phyloP scores from a whole-genome alignment of 2,113 vertebrate genomes.

The Lipotes vexillifer region DNA sequence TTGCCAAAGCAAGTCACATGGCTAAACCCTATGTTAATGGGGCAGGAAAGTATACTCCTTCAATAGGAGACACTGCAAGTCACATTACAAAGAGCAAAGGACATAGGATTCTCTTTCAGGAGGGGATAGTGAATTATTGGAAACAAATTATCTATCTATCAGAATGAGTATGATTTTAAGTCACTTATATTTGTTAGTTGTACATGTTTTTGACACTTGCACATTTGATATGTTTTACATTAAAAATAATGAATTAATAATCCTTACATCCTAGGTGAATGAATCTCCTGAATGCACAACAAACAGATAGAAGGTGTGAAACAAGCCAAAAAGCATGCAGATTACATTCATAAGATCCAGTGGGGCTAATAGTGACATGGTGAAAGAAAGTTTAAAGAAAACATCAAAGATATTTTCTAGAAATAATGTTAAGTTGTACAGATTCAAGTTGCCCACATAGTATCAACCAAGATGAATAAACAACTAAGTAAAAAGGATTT shows the following conservation, averaged over 20 bases:
- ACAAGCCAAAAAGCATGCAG: background rate
- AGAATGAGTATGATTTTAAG: background rate
- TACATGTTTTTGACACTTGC: background rate
- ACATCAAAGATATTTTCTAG: background rate
- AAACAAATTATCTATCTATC: background rate
- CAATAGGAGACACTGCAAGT: background rate
- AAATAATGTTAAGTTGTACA: background rate
- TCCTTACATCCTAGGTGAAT: background rate
- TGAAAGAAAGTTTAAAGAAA: background rate
- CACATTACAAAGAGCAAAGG: background rate
- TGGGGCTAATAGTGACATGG: background rate
- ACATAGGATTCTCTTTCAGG: background rate
- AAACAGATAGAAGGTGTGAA: background rate
- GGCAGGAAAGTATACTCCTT: background rate
- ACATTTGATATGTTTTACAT: background rate
- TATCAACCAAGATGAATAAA: background rate
- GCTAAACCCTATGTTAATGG: background rate
- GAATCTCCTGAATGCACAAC: background rate
- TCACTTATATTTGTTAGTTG: background rate
- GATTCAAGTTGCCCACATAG: background rate
- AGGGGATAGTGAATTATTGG: background rate
- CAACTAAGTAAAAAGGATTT: background rate
- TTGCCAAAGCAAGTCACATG: background rate
- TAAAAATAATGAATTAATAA: background rate
- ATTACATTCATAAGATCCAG: background rate